Evolutionary conservation across 2,113 vertebrate species (phyloP).

Genomic region (Petromus typicus): DNA sequence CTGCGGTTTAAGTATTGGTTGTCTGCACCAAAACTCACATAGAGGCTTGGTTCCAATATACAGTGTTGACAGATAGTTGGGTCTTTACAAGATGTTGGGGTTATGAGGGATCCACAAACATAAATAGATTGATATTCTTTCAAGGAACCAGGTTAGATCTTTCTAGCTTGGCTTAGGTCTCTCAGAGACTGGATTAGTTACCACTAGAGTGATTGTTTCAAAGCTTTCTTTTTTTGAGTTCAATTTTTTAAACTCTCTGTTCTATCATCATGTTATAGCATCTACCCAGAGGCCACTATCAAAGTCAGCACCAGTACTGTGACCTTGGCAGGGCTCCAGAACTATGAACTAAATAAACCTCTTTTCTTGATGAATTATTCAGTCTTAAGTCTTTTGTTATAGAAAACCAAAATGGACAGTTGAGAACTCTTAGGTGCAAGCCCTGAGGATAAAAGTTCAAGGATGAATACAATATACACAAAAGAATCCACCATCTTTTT

Average conservation of each 20-base stretch:
- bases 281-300: background rate
- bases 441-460: background rate
- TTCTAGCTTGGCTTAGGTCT: background rate
- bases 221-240: background rate
- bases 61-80: background rate
- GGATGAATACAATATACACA: rapidly evolving
- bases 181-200: background rate
- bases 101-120: background rate
- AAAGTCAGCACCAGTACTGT: background rate
- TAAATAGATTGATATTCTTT: background rate
- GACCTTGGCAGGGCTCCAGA: background rate
- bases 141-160: background rate
- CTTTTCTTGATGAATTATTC: background rate
- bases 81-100: background rate
- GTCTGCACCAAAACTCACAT: background rate
- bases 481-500: background rate
- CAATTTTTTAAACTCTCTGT: background rate
- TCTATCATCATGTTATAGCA: background rate
- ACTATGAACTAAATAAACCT: background rate
- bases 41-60: background rate
- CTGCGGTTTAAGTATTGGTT: background rate
- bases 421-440: background rate
- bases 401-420: background rate
- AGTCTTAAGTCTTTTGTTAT: background rate
- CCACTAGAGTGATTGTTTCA: background rate